phyloP scores from a whole-genome alignment of 2,888 invertebrate species.

The Reticulitermes lucifugus region DNA sequence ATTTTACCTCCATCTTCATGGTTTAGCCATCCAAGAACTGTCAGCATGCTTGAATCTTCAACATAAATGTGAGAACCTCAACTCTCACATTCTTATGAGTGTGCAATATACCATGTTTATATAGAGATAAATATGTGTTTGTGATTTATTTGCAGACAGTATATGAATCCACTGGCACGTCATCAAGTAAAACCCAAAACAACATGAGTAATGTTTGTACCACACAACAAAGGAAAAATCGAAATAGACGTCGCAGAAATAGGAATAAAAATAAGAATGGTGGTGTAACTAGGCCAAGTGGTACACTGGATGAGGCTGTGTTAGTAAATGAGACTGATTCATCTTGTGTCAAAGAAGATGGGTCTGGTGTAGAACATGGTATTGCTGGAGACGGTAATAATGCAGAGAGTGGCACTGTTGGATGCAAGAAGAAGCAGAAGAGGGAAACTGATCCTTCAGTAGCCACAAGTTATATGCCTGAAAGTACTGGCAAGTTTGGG shows the following conservation, averaged over 20 bases:
- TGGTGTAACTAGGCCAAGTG: neutral
- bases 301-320: neutral
- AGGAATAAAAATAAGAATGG: neutral
- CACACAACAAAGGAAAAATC: slow-evolving; percentile 4
- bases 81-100: no score
- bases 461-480: no score
- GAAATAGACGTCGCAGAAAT: neutral
- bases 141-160: neutral
- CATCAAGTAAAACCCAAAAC: neutral
- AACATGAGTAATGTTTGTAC: neutral
- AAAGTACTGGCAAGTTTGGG: no score
- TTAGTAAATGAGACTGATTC: neutral
- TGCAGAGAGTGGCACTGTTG: neutral
- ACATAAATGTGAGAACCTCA: no score
- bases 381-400: neutral
- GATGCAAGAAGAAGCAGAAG: neutral
- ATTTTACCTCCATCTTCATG: no score
- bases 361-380: neutral
- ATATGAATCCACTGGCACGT: neutral
- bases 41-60: no score
- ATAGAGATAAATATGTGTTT: no score
- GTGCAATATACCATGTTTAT: no score
- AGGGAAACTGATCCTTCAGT: neutral
- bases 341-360: neutral
- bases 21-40: no score